Base-by-base conservation (phyloP, 2,797 vertebrate genomes). In the Xiphophorus birchmanni region DNA sequence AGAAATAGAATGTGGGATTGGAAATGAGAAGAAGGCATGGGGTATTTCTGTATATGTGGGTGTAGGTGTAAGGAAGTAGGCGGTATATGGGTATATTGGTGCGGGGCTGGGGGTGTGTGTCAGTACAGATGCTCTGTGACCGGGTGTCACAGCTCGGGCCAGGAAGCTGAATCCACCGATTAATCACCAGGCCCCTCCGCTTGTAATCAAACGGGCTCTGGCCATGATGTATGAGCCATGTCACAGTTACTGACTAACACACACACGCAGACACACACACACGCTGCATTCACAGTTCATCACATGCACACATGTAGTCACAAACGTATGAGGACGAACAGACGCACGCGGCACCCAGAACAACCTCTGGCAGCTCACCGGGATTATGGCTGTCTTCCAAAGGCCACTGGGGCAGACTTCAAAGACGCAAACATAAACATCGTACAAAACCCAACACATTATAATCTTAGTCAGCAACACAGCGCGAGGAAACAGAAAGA, bases 101-200 rank as follows among this genome's bases (percentile, higher is more conserved):
- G 88, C 67, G 73, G 89, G 86, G 88, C 79, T 81, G 77, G 79
- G 87, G 86, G 88, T 86, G 92, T 96, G 97, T 97, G 97, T 97
- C 97, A 97, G 97, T 98, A 97, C 97, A 97, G 97, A 97, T 97
- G 97, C 97, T 99, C 97, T 97, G 97, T 98, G 97, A 98, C 97
- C 97, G 97, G 96, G 97, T 97, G 98, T 98, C 97, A 97, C 97
- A 96, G 95, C 96, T 97, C 96, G 96, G 97, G 97, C 97, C 97
- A 97, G 97, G 97, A 97, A 97, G 97, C 97, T 97, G 97, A 98
- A 97, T 97, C 96, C 96, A 92, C 96, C 97, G 95, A 99, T 99
- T 98, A 99, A 99, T 99, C 98, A 99, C 97, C 91, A 95, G 96
- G 97, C 97, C 97, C 97, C 97, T 98, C 97, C 96, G 97, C 97